Conservation (phyloP, 2,888 invertebrate genomes). For the Chrysotoxum bicinctum region DNA sequence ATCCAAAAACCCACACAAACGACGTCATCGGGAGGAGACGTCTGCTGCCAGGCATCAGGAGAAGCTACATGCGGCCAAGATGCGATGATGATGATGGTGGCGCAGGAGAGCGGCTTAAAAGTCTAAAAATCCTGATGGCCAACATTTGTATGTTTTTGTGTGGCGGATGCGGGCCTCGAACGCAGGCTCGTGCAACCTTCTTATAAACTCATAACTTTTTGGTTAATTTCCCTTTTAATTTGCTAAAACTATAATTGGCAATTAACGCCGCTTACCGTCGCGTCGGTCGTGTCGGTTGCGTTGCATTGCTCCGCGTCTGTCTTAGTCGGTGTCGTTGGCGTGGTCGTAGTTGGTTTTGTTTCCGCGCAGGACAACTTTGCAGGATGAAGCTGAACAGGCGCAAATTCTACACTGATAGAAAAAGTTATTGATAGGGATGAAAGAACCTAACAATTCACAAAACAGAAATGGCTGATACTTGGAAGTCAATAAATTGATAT, state of each 20-base stretch:
- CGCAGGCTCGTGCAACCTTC: constrained; percentile 50
- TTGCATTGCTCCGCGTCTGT: background rate
- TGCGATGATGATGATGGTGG: constrained; percentile 3
- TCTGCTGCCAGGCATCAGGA: background rate
- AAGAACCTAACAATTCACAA: too few species aligned
- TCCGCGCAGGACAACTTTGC: background rate
- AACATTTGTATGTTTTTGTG: constrained; percentile 44
- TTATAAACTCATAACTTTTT: constrained; percentile 71
- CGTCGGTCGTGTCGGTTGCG: background rate
- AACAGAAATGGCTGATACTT: too few species aligned
- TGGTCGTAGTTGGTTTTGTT: background rate
- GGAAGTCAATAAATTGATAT: too few species aligned
- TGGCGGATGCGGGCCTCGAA: constrained; percentile 13
- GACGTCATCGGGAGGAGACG: background rate
- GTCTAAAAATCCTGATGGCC: constrained; percentile 26
- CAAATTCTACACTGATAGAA: background rate
- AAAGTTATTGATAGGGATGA: background rate
- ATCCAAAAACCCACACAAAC: constrained; percentile 1
- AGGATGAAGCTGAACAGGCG: background rate
- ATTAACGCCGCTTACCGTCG: constrained; percentile 66
- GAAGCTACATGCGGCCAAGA: background rate
- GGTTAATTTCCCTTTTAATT: constrained; percentile 71
- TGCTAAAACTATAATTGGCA: constrained; percentile 72
- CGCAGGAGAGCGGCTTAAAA: background rate
- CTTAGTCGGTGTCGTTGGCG: background rate